These are phyloP conservation scores for Drosophila eugracilis DNA, from an alignment of 1,140 invertebrate genomes.

Conservation along the genomic window DNA sequence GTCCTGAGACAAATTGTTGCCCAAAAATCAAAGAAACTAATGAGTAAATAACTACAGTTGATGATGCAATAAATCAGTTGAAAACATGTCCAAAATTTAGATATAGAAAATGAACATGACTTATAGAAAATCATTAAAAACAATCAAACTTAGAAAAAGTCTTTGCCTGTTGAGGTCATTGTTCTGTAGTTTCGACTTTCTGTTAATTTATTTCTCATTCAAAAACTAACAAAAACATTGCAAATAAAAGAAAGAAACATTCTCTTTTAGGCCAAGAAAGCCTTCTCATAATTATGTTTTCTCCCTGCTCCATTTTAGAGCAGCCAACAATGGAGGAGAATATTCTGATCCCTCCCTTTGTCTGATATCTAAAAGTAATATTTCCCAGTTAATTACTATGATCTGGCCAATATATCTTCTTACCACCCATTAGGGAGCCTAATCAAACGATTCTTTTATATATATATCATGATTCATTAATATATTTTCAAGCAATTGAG, in stretches of 20 bases:
- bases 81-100: conserved; percentile 8
- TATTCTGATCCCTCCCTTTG: conserved; percentile 46
- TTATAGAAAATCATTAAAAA: background rate
- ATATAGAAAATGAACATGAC: background rate
- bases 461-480: conserved; percentile 49
- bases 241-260: conserved; percentile 29
- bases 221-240: conserved; percentile 5
- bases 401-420: conserved; percentile 8
- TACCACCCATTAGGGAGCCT: conserved; percentile 11
- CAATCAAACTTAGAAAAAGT: background rate
- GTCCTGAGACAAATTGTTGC: conserved; percentile 15
- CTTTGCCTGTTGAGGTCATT: conserved; percentile 28
- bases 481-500: conserved; percentile 45
- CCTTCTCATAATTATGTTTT: conserved; percentile 47
- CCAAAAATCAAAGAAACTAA: conserved; percentile 22
- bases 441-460: conserved; percentile 1
- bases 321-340: conserved; percentile 33
- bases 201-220: conserved; percentile 9
- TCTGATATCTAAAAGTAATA: conserved; percentile 17
- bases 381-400: conserved; percentile 45
- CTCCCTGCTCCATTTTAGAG: conserved; percentile 32
- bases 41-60: conserved; percentile 4
- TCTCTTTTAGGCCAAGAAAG: conserved; percentile 33
- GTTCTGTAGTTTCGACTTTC: background rate
- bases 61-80: conserved; percentile 14